Evolutionary conservation across 2,113 vertebrate species (phyloP).

Genomic region (Marmota monax): DNA sequence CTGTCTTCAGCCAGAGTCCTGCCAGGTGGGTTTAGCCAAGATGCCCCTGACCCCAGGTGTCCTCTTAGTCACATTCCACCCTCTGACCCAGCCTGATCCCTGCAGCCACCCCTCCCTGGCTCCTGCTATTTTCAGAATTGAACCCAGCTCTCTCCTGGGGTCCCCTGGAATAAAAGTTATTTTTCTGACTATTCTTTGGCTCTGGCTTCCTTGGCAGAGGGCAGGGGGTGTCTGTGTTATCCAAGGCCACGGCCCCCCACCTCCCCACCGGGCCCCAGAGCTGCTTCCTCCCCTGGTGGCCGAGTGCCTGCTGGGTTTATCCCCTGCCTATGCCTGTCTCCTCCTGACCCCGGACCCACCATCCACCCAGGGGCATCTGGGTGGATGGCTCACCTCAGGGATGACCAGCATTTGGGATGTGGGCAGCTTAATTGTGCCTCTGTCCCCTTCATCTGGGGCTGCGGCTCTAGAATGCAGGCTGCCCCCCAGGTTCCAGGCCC

Average conservation of each 20-base stretch:
- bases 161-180: background rate
- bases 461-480: background rate
- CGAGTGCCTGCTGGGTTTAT: background rate
- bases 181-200: background rate
- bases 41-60: background rate
- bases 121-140: background rate
- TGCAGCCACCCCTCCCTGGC: background rate
- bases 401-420: no score
- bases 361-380: background rate
- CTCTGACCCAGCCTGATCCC: background rate
- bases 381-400: background rate
- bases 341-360: background rate
- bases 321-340: background rate
- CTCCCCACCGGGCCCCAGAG: fast-evolving
- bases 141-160: background rate
- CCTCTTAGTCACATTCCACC: background rate
- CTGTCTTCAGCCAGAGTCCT: background rate
- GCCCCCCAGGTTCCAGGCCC: background rate
- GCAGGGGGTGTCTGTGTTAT: background rate
- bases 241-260: background rate
- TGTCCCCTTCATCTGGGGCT: background rate
- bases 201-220: background rate
- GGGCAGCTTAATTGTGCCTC: background rate
- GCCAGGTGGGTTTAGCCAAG: background rate
- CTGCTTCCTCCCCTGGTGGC: fast-evolving